Conservation (phyloP, 2,888 invertebrate species). For the Fissipunctia ypsillon region DNA sequence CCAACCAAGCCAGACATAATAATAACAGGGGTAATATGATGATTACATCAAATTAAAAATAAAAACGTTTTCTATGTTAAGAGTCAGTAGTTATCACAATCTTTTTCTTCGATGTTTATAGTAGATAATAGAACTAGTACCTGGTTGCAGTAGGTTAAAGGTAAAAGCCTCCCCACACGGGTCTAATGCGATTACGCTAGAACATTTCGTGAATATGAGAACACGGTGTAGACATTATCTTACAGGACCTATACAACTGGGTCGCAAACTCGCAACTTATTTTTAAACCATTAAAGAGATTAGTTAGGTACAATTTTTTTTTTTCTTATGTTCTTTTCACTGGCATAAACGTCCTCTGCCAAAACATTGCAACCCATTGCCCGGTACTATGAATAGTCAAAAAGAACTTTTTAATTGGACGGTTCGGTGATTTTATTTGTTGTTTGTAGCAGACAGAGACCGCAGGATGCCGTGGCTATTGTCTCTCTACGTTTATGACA, state of each 20-base stretch:
- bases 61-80: neutral
- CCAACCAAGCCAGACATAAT: too few species aligned
- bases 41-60: neutral
- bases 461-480: neutral
- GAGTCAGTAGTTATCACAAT: constrained; percentile 8
- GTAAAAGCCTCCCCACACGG: constrained; percentile 9
- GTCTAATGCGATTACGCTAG: neutral
- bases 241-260: neutral
- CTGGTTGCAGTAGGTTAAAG: constrained; percentile 33
- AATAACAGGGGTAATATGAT: too few species aligned
- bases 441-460: neutral
- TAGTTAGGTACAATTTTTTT: neutral
- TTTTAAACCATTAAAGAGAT: neutral
- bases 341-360: neutral
- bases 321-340: neutral
- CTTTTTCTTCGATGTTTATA: constrained; percentile 20
- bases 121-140: constrained; percentile 21
- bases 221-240: neutral
- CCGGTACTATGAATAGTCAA: neutral
- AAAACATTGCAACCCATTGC: neutral
- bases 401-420: neutral
- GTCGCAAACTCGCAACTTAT: neutral
- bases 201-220: neutral
- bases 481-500: neutral
- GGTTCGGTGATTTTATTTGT: too few species aligned